Evolutionary conservation across 2,113 vertebrate genomes (phyloP), one percentile per base, ranked within the genome.

Genomic region (Calidris pugnax): DNA sequence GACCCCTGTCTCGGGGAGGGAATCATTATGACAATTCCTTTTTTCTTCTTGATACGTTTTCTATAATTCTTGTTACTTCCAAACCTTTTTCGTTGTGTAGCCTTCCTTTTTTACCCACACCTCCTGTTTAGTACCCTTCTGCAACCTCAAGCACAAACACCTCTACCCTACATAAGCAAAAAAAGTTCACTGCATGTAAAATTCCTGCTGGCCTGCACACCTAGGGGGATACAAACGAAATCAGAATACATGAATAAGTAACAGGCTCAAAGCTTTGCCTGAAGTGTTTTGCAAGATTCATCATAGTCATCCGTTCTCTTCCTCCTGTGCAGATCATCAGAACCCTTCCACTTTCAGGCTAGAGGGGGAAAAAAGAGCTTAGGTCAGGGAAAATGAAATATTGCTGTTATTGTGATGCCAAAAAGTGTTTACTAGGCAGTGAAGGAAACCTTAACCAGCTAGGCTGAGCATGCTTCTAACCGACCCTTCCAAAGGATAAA

Each of bases 211-310:
- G 88, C 85, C 90, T 84, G 73, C 84, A 85, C 84, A 91, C 67
- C 80, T 89, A n/a, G 47, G 53, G 53, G 53, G 22, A 95, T 81
- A 67, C 2, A 1, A 87, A 71, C 30, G 28, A 69, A 90, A 87
- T 92, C 80, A 76, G 66, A 85, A 85, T 47, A 68, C 37, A 85
- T 21, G 9, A 79, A 8, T 73, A 92, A 68, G 48, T 68, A 82
- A 73, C 59, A 85, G 62, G 43, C 57, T 92, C 66, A 87, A 89
- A 91, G 81, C 74, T 91, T 92, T 32, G 92, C 95, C 91, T 80
- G 41, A 66, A 95, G 94, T 47, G 6, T 57, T 95, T 57, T 81
- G 60, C 53, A 82, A 85, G 86, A 81, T 83, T 87, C 83, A 69
- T 94, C 62, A 48, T 4, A 78, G 30, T 51, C 69, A 75, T 79